Conservation (phyloP, 2,797 vertebrate genomes). For the Staurois parvus region DNA sequence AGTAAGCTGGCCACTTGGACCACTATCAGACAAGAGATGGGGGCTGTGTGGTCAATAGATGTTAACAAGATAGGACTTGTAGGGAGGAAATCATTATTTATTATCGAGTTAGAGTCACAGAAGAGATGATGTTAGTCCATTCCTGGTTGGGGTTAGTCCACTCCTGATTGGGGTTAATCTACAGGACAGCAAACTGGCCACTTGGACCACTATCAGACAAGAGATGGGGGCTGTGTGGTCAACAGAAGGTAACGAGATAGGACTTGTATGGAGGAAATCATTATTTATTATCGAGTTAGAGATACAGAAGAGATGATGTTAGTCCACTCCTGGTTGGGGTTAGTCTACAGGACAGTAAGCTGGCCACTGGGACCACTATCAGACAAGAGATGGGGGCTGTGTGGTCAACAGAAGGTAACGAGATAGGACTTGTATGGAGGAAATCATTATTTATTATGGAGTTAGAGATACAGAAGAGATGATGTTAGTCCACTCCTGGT, state of each 20-base stretch:
- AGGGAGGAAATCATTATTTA: neutral
- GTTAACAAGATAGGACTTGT: neutral
- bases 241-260: neutral
- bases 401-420: constrained; percentile 2
- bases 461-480: no score
- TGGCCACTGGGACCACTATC: neutral
- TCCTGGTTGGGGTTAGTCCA: no score
- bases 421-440: neutral
- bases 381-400: neutral
- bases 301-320: no score
- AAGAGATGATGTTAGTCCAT: no score
- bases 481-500: no score
- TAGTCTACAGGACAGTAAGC: neutral
- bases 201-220: neutral
- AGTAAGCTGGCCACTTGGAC: neutral
- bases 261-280: neutral
- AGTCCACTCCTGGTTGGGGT: no score
- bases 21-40: neutral
- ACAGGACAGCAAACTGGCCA: neutral
- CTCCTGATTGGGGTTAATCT: no score
- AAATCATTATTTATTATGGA: no score
- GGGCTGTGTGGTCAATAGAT: neutral
- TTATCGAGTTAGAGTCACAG: no score
- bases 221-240: neutral
- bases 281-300: no score